These are phyloP conservation scores for Peromyscus leucopus DNA, from an alignment of 2,113 vertebrate genomes.

Conservation along the genomic window DNA sequence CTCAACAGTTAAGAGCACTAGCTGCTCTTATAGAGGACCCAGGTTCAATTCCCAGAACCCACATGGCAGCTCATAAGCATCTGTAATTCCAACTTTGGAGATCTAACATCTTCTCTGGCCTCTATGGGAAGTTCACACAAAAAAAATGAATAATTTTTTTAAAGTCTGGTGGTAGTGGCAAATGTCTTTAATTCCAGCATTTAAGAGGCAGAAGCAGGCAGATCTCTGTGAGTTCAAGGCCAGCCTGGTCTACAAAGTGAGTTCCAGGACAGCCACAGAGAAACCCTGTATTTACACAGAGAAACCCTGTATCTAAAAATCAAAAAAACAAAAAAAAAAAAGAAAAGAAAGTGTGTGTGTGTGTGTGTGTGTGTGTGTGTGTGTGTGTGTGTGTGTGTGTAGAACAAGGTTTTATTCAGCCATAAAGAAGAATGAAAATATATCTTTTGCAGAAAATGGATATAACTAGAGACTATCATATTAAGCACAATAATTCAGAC, in stretches of 20 bases:
- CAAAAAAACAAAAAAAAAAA: too few species aligned
- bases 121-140: neutral
- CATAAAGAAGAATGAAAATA: neutral
- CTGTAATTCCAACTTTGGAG: neutral
- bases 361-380: neutral
- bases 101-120: too few species aligned
- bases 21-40: neutral
- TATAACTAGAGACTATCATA: neutral
- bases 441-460: neutral
- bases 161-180: too few species aligned
- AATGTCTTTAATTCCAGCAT: too few species aligned
- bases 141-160: too few species aligned
- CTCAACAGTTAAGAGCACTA: too few species aligned
- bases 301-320: neutral
- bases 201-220: too few species aligned
- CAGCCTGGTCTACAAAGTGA: too few species aligned
- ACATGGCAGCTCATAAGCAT: neutral
- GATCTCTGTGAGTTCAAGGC: too few species aligned
- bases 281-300: neutral
- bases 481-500: neutral
- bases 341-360: too few species aligned
- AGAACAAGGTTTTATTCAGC: neutral
- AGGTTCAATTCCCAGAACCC: neutral
- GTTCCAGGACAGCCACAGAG: too few species aligned
- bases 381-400: neutral